These are phyloP conservation scores for Fragum whitleyi DNA, from an alignment of 2,888 invertebrate genomes.

Conservation along the genomic window DNA sequence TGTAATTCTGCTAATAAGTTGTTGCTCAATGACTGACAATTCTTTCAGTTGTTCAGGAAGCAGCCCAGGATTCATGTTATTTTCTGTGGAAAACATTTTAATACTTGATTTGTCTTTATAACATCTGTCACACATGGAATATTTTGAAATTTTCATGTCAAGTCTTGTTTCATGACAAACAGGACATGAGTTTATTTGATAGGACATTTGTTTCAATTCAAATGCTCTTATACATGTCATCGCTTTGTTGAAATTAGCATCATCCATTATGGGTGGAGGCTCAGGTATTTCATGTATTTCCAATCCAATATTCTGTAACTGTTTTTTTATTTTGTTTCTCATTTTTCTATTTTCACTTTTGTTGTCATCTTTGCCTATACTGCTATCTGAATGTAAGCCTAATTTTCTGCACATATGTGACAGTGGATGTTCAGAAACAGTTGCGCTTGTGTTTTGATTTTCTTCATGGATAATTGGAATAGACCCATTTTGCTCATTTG, in stretches of 20 bases:
- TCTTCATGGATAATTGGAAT: no score
- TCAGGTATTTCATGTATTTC: constrained; percentile 5
- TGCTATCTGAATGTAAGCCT: not conserved
- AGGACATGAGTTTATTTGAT: not conserved
- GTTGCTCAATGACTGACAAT: constrained; percentile 49
- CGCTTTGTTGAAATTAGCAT: constrained; percentile 27
- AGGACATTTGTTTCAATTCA: constrained; percentile 41
- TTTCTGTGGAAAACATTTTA: constrained; percentile 58
- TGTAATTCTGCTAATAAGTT: constrained; percentile 48
- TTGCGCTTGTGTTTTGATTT: no score
- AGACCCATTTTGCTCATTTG: no score
- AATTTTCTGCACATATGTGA: not conserved
- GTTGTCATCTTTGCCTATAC: not conserved
- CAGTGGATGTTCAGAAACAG: no score
- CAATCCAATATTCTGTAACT: constrained; percentile 11
- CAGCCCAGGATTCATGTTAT: constrained; percentile 51
- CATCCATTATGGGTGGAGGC: constrained; percentile 8
- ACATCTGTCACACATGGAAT: constrained; percentile 14
- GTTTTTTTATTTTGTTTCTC: constrained; percentile 25
- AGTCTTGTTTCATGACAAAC: constrained; percentile 21
- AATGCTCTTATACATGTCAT: constrained; percentile 37
- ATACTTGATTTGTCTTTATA: constrained; percentile 35
- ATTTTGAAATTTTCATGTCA: constrained; percentile 6
- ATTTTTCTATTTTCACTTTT: not conserved
- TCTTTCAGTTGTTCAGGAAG: constrained; percentile 24